Evolutionary conservation across 2,888 invertebrate genomes (phyloP).

Genomic region (Furcula furcula): DNA sequence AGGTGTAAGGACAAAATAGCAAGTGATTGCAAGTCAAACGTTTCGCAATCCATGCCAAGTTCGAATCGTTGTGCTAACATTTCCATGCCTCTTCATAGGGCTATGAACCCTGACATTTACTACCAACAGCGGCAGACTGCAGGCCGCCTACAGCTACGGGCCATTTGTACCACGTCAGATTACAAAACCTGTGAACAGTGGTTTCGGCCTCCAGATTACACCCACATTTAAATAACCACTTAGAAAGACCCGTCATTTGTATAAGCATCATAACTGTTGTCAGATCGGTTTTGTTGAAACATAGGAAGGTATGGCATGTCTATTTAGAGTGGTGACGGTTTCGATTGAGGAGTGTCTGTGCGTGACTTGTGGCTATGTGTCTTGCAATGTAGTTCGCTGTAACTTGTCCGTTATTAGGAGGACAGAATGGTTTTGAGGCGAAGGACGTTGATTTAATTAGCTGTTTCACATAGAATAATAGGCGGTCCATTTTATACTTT

Average conservation of each 20-base stretch:
- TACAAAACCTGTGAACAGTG: constrained; percentile 37
- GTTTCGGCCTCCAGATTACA: constrained; percentile 65
- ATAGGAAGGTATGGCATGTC: constrained; percentile 19
- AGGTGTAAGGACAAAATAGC: background rate
- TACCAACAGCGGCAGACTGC: constrained; percentile 35
- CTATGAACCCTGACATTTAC: constrained; percentile 34
- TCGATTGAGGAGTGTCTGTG: constrained; percentile 46
- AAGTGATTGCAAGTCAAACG: background rate
- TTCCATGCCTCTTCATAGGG: constrained; percentile 26
- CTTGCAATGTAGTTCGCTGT: constrained; percentile 38
- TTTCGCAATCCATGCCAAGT: constrained; percentile 14
- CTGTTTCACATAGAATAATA: no score
- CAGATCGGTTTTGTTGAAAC: constrained; percentile 9
- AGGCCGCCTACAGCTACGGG: constrained; percentile 44
- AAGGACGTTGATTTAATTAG: constrained; percentile 44
- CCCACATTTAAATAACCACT: constrained; percentile 48
- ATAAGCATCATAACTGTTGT: constrained; percentile 10
- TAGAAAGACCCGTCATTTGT: constrained; percentile 32
- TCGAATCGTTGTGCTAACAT: constrained; percentile 28
- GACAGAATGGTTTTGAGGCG: constrained; percentile 33
- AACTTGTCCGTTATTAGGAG: constrained; percentile 47
- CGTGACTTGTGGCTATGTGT: constrained; percentile 57
- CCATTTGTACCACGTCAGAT: constrained; percentile 22
- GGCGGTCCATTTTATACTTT: no score
- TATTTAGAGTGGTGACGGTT: constrained; percentile 22